A percentile compares a stretch with the other conserved stretches of the same genome.
Conservation (phyloP, 2,113 vertebrate genomes). For the Gavia stellata region DNA sequence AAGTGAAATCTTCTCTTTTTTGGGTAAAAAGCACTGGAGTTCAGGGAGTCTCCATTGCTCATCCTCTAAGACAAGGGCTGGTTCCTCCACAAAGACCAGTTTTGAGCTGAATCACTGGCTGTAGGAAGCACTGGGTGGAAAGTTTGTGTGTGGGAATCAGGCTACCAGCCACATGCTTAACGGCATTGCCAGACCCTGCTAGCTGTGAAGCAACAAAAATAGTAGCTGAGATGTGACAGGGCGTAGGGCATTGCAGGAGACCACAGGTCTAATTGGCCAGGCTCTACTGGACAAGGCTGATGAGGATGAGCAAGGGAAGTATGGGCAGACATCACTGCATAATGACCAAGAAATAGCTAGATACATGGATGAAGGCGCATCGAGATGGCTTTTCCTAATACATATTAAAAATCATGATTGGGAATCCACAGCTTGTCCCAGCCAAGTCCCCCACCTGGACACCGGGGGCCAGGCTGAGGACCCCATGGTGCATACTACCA, state of each 20-base stretch:
- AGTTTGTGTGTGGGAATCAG: background rate
- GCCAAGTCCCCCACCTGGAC: background rate
- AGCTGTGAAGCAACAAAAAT: background rate
- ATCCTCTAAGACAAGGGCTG: background rate
- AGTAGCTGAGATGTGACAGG: background rate
- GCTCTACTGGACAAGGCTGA: background rate
- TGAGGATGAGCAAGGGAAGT: background rate
- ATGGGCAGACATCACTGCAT: fast-evolving
- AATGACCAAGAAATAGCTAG: background rate
- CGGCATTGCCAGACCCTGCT: background rate
- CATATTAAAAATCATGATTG: background rate
- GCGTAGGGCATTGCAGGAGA: background rate
- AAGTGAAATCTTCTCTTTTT: background rate
- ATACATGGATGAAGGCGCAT: fast-evolving
- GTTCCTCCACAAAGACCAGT: background rate
- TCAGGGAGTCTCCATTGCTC: fast-evolving
- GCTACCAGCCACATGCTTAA: fast-evolving
- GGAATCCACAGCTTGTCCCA: background rate
- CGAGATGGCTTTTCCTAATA: background rate
- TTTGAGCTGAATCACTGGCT: background rate
- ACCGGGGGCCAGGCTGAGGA: background rate
- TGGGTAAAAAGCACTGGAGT: background rate
- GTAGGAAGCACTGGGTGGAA: background rate
- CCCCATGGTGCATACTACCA: background rate
- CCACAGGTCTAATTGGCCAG: background rate